Evolutionary conservation across 2,797 vertebrate genomes (phyloP).

Genomic region (Lates japonicus): DNA sequence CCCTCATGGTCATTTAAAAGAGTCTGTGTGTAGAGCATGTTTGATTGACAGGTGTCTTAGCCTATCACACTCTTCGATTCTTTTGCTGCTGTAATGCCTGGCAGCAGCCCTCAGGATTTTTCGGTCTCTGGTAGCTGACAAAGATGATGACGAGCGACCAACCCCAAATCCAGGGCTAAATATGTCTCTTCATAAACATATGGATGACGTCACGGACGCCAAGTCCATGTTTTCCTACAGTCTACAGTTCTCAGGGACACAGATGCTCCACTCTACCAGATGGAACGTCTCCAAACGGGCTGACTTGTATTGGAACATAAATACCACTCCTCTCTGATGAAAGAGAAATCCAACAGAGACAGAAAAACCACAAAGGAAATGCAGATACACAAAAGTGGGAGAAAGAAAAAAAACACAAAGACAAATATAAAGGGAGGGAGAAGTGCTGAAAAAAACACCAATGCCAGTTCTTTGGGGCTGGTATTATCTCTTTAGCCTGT

Average conservation of each 20-base stretch:
- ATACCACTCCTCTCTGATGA: conserved; percentile 40
- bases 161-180: not conserved
- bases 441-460: conserved; percentile 16
- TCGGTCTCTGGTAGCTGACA: not conserved
- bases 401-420: not conserved
- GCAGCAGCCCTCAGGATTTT: conserved; percentile 12
- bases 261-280: conserved; percentile 9
- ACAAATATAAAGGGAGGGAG: conserved; percentile 27
- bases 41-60: conserved; percentile 11
- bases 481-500: conserved; percentile 63
- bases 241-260: conserved; percentile 12
- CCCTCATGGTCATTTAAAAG: not conserved
- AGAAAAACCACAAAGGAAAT: conserved; percentile 45
- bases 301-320: conserved; percentile 20
- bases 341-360: conserved; percentile 31
- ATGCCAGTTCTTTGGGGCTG: conserved; percentile 44
- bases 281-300: conserved; percentile 34
- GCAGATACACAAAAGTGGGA: conserved; percentile 17
- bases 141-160: not conserved
- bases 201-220: not conserved
- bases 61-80: not conserved
- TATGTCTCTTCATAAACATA: conserved; percentile 5
- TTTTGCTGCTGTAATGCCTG: not conserved
- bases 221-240: conserved; percentile 8
- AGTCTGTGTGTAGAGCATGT: not conserved